These are phyloP conservation scores for Tangachromis dhanisi DNA, from an alignment of 2,113 vertebrate species.

Conservation along the genomic window DNA sequence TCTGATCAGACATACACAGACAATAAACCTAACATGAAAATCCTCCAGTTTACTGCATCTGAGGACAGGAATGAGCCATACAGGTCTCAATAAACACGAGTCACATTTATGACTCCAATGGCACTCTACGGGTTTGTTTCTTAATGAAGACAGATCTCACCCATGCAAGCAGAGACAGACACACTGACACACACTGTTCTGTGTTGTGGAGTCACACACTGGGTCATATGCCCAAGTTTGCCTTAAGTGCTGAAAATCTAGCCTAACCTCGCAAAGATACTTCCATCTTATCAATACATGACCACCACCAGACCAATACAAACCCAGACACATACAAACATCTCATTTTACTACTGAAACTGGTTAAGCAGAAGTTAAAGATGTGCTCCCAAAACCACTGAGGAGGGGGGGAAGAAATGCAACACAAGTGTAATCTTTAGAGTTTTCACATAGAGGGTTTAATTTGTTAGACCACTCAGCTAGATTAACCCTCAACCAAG, in stretches of 20 bases:
- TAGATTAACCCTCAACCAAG: not conserved
- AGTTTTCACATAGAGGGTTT: not conserved
- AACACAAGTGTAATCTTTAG: not conserved
- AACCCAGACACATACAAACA: not conserved
- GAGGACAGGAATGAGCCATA: not conserved
- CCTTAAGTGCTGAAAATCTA: constrained; percentile 48
- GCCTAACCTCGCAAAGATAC: constrained; percentile 19
- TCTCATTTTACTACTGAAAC: not conserved
- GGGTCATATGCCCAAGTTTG: constrained; percentile 46
- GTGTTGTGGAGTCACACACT: constrained; percentile 45
- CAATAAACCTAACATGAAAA: not conserved
- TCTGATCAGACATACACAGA: not conserved
- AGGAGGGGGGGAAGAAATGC: not conserved
- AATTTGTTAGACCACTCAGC: not conserved
- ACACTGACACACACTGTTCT: not conserved
- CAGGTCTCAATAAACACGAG: not conserved
- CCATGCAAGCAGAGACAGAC: not conserved
- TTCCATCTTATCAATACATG: constrained; percentile 1
- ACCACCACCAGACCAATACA: not conserved
- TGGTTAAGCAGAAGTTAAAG: not conserved
- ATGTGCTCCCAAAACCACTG: not conserved
- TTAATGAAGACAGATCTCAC: not conserved
- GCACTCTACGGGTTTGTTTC: not conserved
- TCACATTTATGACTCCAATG: not conserved
- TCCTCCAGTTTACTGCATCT: not conserved